Conservation (phyloP, 2,888 invertebrate species). For the Drosophila pegasa region DNA sequence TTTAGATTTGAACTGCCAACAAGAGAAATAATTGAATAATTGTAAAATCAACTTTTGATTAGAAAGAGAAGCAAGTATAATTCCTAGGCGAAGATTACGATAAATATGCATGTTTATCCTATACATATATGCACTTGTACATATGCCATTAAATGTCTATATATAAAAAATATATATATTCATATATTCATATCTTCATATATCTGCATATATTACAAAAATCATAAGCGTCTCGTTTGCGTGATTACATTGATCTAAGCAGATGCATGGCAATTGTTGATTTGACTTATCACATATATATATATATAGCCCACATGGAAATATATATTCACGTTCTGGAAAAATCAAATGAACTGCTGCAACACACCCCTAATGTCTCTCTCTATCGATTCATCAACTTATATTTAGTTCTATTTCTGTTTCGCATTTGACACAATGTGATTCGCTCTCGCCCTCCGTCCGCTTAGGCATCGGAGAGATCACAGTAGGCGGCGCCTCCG, state of each 20-base stretch:
- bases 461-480: constrained; percentile 79
- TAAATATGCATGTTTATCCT: constrained; percentile 17
- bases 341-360: constrained; percentile 21
- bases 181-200: constrained; percentile 39
- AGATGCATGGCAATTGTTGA: constrained; percentile 17
- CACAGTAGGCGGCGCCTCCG: constrained; percentile 66
- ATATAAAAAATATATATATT: constrained; percentile 61
- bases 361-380: constrained; percentile 2
- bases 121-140: constrained; percentile 26
- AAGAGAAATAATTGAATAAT: constrained; percentile 31
- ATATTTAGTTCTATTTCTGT: neutral
- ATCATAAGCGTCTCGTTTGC: constrained; percentile 79
- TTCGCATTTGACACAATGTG: constrained; percentile 62
- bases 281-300: constrained; percentile 9
- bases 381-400: constrained; percentile 3
- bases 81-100: constrained; percentile 35
- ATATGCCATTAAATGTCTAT: constrained; percentile 46
- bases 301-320: neutral
- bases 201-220: constrained; percentile 54
- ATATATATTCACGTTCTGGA: neutral
- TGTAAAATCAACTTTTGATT: constrained; percentile 17
- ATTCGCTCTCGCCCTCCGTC: constrained; percentile 16
- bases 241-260: constrained; percentile 50
- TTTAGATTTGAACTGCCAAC: constrained; percentile 65
- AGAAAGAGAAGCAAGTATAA: constrained; percentile 33